Evolutionary conservation across 1,140 invertebrate species (phyloP).

Genomic region (Prorops nasuta): DNA sequence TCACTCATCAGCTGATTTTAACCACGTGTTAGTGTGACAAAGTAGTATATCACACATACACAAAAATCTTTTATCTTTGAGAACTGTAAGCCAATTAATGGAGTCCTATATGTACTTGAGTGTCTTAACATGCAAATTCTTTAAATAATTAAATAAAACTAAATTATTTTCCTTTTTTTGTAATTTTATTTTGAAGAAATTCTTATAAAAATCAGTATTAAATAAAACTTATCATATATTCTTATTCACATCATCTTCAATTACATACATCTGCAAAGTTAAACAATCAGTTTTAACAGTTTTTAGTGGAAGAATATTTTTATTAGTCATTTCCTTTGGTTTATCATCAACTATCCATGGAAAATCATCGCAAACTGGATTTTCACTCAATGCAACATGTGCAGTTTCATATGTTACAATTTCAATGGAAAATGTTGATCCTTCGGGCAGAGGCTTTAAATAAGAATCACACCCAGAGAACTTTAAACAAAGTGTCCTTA

Average conservation of each 20-base stretch:
- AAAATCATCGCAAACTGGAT: constrained; percentile 58
- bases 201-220: background rate
- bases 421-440: constrained; percentile 58
- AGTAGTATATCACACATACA: no score
- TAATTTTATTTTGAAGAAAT: background rate
- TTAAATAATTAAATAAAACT: no score
- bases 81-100: no score
- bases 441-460: constrained; percentile 55
- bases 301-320: constrained; percentile 40
- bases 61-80: no score
- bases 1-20: no score
- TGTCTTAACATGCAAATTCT: no score
- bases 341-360: constrained; percentile 53
- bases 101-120: no score
- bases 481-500: constrained; percentile 61
- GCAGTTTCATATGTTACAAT: constrained; percentile 60
- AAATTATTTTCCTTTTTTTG: no score
- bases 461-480: constrained; percentile 52
- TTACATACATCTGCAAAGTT: constrained; percentile 40
- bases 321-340: constrained; percentile 24
- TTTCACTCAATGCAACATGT: constrained; percentile 51
- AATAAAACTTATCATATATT: background rate
- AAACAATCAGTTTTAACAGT: constrained; percentile 39
- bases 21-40: no score
- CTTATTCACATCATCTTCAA: constrained; percentile 25